Base-by-base conservation (phyloP, 2,797 vertebrate species). In the Megalops cyprinoides region DNA sequence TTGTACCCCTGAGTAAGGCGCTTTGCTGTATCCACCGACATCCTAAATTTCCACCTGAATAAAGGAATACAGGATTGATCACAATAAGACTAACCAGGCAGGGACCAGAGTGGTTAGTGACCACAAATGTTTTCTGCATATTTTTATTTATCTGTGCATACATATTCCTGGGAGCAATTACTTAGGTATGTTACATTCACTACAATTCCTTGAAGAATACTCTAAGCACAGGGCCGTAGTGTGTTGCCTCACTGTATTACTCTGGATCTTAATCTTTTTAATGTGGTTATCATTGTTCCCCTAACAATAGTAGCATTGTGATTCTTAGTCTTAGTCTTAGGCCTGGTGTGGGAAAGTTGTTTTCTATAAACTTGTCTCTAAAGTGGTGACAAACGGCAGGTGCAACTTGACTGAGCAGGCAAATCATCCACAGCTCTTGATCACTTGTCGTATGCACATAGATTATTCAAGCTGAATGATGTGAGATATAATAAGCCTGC, bases 11-110 rank as follows among this genome's bases (percentile, higher is more conserved):
- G 67, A 23, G 44, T 23, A 1, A 14, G 20, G 39, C 42, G 62
- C 62, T 37, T 71, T 71, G 44, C 67, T 39, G 42, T 9, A 71
- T 20, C n/a, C 71, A n/a, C n/a, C n/a, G 67, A 67, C 71, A 20
- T 37, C 20, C 67, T 71, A 1, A 71, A 71, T 42, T 71, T 28
- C 10, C 39, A 42, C 15, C 67, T 71, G 67, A 42, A 23, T 20
- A 65, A 65, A 15, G 67, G 37, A 28, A 42, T 71, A 71, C 18
- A 44, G 39, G 44, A 42, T 39, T 44, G 18, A 42, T 18, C 37
- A 20, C 67, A 71, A 1, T 71, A 67, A 71, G n/a, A 71, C 39
- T n/a, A 44, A 71, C 67, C 67, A 71, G 37, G 42, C 39, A 23
- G 39, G 8, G 37, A 71, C 15, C 34, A 44, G 67, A 71, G 42